A percentile compares a stretch with the other conserved stretches of the same genome.
phyloP scores from a whole-genome alignment of 2,113 vertebrate genomes.

The Ornithorhynchus anatinus region DNA sequence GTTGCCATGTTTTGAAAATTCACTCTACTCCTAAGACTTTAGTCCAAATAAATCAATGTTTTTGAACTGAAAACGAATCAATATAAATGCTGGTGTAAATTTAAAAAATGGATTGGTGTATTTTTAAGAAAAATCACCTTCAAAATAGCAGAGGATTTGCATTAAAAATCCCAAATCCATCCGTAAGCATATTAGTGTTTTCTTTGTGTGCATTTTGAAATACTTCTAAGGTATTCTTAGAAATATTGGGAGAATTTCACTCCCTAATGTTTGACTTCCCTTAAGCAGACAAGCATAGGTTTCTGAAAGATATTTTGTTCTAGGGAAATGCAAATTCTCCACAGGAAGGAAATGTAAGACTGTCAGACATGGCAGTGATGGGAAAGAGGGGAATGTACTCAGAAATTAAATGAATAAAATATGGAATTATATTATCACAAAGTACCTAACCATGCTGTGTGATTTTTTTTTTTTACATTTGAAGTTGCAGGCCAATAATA shows the following conservation, averaged over 20 bases:
- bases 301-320: slow-evolving; percentile 29
- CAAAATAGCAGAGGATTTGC: background rate
- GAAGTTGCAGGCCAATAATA: background rate
- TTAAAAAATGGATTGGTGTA: background rate
- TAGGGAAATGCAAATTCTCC: slow-evolving; percentile 36
- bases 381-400: slow-evolving; percentile 25
- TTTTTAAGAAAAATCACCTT: slow-evolving; percentile 4
- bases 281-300: slow-evolving; percentile 17
- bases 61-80: slow-evolving; percentile 8
- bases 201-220: slow-evolving; percentile 32
- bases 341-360: slow-evolving; percentile 32
- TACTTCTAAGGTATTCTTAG: slow-evolving; percentile 1
- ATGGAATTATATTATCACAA: slow-evolving; percentile 26
- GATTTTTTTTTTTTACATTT: background rate
- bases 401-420: slow-evolving; percentile 51
- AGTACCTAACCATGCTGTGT: slow-evolving; percentile 10
- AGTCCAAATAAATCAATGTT: slow-evolving; percentile 38
- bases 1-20: slow-evolving; percentile 52
- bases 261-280: slow-evolving; percentile 24
- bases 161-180: slow-evolving; percentile 6
- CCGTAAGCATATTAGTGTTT: slow-evolving; percentile 1
- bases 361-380: slow-evolving; percentile 14
- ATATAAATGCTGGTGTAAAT: slow-evolving; percentile 29
- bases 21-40: slow-evolving; percentile 25
- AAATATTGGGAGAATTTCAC: slow-evolving; percentile 26